These are phyloP conservation scores for Pseudorectes ferrugineus DNA, from an alignment of 2,113 vertebrate species.

Conservation along the genomic window DNA sequence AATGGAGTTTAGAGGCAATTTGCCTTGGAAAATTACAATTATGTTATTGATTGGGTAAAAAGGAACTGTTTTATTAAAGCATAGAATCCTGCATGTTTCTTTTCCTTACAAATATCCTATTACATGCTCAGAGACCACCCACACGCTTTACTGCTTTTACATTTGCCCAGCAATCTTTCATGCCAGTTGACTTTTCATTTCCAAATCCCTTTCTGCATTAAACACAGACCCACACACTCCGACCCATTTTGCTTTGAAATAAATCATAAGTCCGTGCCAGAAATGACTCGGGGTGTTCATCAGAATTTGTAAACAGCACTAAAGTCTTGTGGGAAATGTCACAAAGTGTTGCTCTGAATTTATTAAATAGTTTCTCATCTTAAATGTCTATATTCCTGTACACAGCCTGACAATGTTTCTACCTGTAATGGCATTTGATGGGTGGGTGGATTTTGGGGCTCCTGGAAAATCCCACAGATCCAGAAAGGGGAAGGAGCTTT, in stretches of 20 bases:
- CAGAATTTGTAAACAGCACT: conserved; percentile 72
- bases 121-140: conserved; percentile 65
- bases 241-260: conserved; percentile 76
- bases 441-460: not conserved
- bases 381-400: conserved; percentile 18
- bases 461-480: not conserved
- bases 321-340: conserved; percentile 72
- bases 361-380: conserved; percentile 61
- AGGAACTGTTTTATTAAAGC: conserved; percentile 31
- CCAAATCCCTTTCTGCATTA: conserved; percentile 74
- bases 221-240: conserved; percentile 73
- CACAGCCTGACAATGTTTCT: not conserved
- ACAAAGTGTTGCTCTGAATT: conserved; percentile 63
- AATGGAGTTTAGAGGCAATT: not conserved
- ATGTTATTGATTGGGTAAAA: not conserved
- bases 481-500: not conserved
- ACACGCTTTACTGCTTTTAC: conserved; percentile 48
- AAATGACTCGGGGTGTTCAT: conserved; percentile 67
- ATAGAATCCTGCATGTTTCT: not conserved
- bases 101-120: conserved; percentile 47
- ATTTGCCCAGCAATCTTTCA: conserved; percentile 74
- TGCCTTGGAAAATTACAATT: not conserved
- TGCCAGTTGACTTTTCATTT: conserved; percentile 76
- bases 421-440: conserved; percentile 27
- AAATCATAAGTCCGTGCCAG: conserved; percentile 69